Conservation (phyloP, 1,140 invertebrate genomes). For the Mizuhopecten yessoensis region DNA sequence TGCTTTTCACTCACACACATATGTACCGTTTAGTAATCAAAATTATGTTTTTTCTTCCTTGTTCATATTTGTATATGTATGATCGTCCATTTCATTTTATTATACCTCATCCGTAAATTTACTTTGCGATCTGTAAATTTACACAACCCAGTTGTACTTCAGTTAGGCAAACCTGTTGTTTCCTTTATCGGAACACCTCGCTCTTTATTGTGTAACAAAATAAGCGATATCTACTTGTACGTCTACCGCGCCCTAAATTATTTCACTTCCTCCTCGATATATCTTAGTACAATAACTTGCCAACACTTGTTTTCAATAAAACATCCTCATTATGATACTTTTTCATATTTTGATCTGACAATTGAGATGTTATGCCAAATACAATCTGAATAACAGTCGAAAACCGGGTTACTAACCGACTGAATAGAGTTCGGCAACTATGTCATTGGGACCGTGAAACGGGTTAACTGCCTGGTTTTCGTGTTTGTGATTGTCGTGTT, state of each 20-base stretch:
- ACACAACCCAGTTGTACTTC: neutral
- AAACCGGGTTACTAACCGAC: neutral
- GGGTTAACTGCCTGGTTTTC: neutral
- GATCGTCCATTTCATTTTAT: neutral
- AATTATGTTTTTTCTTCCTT: too few relatives aligned
- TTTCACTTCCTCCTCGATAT: neutral
- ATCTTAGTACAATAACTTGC: neutral
- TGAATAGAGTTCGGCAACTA: conserved; percentile 16
- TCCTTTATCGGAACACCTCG: neutral
- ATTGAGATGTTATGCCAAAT: neutral
- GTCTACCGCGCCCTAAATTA: neutral
- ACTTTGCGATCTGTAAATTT: neutral
- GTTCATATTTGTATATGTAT: too few relatives aligned
- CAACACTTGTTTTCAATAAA: neutral
- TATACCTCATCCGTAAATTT: neutral
- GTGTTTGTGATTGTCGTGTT: neutral
- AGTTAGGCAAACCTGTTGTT: neutral
- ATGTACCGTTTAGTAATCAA: too few relatives aligned
- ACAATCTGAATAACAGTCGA: neutral
- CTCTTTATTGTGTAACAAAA: neutral
- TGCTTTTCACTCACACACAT: too few relatives aligned
- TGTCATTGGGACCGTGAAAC: neutral
- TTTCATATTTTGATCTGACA: neutral
- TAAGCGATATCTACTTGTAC: too few relatives aligned
- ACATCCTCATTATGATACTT: neutral